Evolutionary conservation across 2,113 vertebrate species (phyloP), one percentile per base, ranked within the genome.

Genomic region (Chamaetylas fuelleborni): DNA sequence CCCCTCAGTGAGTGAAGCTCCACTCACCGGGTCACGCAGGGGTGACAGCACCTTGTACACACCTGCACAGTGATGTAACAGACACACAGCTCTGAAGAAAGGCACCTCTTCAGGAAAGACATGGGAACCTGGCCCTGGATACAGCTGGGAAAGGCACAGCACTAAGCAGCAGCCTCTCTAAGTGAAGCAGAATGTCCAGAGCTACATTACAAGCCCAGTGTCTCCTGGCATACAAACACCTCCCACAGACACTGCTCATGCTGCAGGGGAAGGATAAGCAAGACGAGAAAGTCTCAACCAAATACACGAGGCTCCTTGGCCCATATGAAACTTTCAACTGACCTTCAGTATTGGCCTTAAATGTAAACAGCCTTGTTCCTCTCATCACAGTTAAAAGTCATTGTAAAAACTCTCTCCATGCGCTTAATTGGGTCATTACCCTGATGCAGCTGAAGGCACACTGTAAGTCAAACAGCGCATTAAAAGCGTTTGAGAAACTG

Each of bases 391-490:
- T 15, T 78, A 77, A 83, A 86, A 88, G 62, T 48, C 69, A 67
- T 2, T 73, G 33, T 51, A 73, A 94, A 51, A 82, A 36, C 36
- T 51, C 69, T 69, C 72, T 83, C 10, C 20, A 14, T 6, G 51
- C 33, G 40, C 64, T 72, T 80, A 72, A 83, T 42, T 72, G 79
- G 86, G 78, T 83, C 58, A 74, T 78, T 93, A 70, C 25, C 51
- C 47, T 40, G 76, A 73, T 42, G 23, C 42, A 88, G 71, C 67
- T 86, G 80, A 92, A 93, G 20, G 67, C 58, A 72, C 67, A 24
- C 29, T 33, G 0, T n/a, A 94, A 83, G 79, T 80, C 83, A 90
- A 90, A 93, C 23, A 17, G 23, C 3, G 11, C 33, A 42, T 73
- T 77, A 88, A 86, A 80, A 92, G 64, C 57, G 77, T 88, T 50